Evolutionary conservation across 1,140 invertebrate genomes (phyloP), one percentile per base, ranked within the genome.

Genomic region (Schmidtea mediterranea): DNA sequence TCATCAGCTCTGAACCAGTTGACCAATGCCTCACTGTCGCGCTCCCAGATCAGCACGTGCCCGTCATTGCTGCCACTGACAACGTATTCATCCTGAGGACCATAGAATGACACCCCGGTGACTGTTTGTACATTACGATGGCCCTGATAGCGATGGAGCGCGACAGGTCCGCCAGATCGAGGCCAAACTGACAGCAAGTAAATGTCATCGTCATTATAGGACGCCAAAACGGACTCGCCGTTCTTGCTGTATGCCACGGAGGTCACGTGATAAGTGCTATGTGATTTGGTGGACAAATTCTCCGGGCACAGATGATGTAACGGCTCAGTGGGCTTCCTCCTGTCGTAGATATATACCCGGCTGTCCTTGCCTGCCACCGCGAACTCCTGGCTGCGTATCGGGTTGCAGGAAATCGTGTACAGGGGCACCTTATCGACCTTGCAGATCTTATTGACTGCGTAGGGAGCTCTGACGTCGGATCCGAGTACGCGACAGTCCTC

Each of bases 41-140:
- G 82, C 53, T 92, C 82, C 84, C 86, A 95, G 36, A 90, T 75
- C 60, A 78, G 92, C 15, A 94, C 75, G 65, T 89, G 74, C n/a
- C 80, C 78, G 68, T 83, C 90, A 62, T 94, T 86, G 19, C 82
- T 89, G 1, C 86, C 86, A 51, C 82, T 89, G 36, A 87, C 71
- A 15, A 92, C 69, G 63, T 76, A 92, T 63, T 92, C 78, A 58
- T 80, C 83, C 49, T 73, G 73, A 1, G 82, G 78, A 0, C 86
- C 86, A 66, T 82, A 92, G 67, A 83, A 90, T 58, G 82, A 80
- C 0, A 90, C 82, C 2, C 81, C 80, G 67, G 90, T 94, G 22
- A 87, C 84, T 76, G 70, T 72, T 22, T 65, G 60, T 53, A 61
- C 69, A 56, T 72, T 72, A 32, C 70, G 57, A 52, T 72, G 71